A percentile compares a stretch with the other conserved stretches of the same genome.
Conservation (phyloP, 2,797 vertebrate genomes). For the Crenichthys baileyi region DNA sequence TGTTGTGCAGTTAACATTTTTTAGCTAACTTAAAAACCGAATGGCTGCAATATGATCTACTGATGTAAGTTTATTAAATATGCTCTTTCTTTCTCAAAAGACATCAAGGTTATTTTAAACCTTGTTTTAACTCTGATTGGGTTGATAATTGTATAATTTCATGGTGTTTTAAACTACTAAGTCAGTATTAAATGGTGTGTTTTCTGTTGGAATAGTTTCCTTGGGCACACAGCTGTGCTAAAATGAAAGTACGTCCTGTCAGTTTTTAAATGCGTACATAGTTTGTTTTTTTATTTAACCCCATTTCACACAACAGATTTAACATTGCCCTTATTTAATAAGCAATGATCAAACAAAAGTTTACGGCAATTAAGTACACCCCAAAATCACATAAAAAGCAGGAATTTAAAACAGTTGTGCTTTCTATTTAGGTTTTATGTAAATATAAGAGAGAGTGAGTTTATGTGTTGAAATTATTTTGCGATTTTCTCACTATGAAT, state of each 20-base stretch:
- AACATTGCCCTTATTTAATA: not conserved
- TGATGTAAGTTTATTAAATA: not conserved
- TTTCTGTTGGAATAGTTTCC: not conserved
- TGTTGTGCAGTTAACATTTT: not conserved
- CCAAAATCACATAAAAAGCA: not conserved
- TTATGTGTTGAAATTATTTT: too few species aligned
- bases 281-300: too few species aligned
- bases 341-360: not conserved
- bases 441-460: too few species aligned
- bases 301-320: not conserved
- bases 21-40: not conserved
- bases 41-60: not conserved
- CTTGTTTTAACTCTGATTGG: not conserved
- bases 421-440: too few species aligned
- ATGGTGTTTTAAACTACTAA: not conserved
- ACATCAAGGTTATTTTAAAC: not conserved
- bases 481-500: too few species aligned
- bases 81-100: not conserved
- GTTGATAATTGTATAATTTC: not conserved
- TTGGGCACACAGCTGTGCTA: not conserved
- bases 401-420: too few species aligned
- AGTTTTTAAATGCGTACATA: too few species aligned
- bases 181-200: not conserved
- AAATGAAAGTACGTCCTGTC: not conserved
- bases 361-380: not conserved